phyloP scores from a whole-genome alignment of 2,888 invertebrate genomes.

The Acleris cristana region DNA sequence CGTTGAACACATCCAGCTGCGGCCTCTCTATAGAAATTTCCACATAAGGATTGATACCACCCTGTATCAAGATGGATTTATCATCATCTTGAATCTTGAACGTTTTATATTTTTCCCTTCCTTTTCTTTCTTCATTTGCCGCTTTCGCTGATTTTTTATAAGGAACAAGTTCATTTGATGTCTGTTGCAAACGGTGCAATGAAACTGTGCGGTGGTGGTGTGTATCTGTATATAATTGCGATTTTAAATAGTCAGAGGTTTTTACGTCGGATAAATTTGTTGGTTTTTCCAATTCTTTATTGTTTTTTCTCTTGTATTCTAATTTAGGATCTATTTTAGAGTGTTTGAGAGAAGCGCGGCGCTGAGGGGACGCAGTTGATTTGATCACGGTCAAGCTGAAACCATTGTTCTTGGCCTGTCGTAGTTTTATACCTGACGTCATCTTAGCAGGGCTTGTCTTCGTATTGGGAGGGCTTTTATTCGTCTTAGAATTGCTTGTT shows the following conservation, averaged over 20 bases:
- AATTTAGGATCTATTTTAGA: too few relatives aligned
- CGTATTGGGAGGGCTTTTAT: constrained; percentile 3
- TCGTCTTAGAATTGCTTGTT: too few relatives aligned
- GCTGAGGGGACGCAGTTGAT: too few relatives aligned
- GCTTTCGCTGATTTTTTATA: neutral
- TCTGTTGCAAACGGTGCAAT: neutral
- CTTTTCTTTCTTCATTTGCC: neutral
- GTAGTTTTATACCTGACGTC: neutral
- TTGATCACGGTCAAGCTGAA: neutral
- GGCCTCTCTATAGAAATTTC: constrained; percentile 4
- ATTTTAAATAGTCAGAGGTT: neutral
- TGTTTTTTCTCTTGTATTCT: neutral
- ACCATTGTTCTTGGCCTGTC: neutral
- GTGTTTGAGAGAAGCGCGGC: too few relatives aligned
- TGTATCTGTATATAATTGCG: neutral
- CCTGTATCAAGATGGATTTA: neutral
- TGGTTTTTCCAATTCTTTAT: neutral
- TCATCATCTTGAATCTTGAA: neutral
- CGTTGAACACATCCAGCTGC: neutral
- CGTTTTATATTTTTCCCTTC: neutral
- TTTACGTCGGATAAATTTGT: neutral
- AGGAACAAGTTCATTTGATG: neutral
- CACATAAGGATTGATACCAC: neutral
- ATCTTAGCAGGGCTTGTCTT: neutral
- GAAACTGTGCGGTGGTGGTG: too few relatives aligned